Evolutionary conservation across 2,797 vertebrate genomes (phyloP), one percentile per base, ranked within the genome.

Genomic region (Premnoplex brunnescens): DNA sequence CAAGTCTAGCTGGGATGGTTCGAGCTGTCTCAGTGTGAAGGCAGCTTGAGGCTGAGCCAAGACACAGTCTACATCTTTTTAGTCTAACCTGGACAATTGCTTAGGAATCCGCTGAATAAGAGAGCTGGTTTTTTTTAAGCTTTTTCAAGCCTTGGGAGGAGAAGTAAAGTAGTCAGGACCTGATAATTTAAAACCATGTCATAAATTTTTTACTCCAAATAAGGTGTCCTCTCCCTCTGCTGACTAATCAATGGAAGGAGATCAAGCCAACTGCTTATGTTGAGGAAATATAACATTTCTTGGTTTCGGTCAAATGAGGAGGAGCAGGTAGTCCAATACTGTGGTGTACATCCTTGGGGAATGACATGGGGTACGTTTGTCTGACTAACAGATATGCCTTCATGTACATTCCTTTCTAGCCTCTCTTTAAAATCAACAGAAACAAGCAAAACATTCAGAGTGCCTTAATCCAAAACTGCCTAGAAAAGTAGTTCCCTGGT

Each of bases 1-100:
- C 4, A 15, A 24, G 7, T 14, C 46, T 71, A 0, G 0, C 15
- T 17, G 10, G 1, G 1, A 3, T 51, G 14, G 9, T n/a, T 15
- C 10, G 23, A 60, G 28, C 23, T 87, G 4, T 14, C 5, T 64
- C 17, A 56, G 21, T 4, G 1, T 51, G 37, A 17, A 67, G 13
- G 3, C 7, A 63, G 16, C 28, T 8, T 49, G 28, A 48, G 8
- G 8, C 11, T 26, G 32, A 58, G 6, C 2, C 7, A 20, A 27
- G 36, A n/a, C 3, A 2, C 3, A 19, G 14, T 26, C 24, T 15
- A 8, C 15, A 18, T 14, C 5, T 4, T 63, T 81, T 36, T 15
- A 24, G 17, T 39, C 14, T 9, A 30, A n/a, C 10, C 16, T 41
- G 24, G 22, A 20, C 15, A 13, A 6, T 68, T 34, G 21, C 9